Evolutionary conservation across 1,140 invertebrate genomes (phyloP).

Genomic region (Eulimnadia texana): DNA sequence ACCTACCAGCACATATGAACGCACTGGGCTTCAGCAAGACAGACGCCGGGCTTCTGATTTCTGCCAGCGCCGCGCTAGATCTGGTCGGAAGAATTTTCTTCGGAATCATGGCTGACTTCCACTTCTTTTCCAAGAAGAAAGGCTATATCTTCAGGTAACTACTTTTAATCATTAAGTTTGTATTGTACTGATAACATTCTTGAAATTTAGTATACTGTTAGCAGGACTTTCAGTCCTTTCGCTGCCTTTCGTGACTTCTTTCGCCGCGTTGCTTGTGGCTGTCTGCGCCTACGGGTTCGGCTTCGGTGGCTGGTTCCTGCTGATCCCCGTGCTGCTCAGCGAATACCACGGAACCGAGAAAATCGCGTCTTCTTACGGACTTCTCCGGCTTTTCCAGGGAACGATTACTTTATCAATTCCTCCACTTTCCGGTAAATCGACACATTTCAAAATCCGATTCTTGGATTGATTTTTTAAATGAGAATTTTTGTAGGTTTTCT

Average conservation of each 20-base stretch:
- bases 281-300: slow-evolving; percentile 50
- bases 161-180: too few species aligned
- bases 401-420: slow-evolving; percentile 54
- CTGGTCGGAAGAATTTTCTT: slow-evolving; percentile 49
- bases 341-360: slow-evolving; percentile 54
- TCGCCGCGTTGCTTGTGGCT: slow-evolving; percentile 41
- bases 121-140: slow-evolving; percentile 50
- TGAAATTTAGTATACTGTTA: too few species aligned
- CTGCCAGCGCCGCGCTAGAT: slow-evolving; percentile 52
- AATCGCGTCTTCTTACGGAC: slow-evolving; percentile 54
- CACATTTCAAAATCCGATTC: neutral
- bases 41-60: slow-evolving; percentile 50
- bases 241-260: slow-evolving; percentile 45
- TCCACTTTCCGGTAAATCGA: slow-evolving; percentile 40
- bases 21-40: slow-evolving; percentile 45
- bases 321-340: slow-evolving; percentile 52
- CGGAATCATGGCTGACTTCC: slow-evolving; percentile 52
- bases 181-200: too few species aligned
- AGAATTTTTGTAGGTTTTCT: neutral
- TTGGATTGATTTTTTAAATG: neutral
- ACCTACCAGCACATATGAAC: slow-evolving; percentile 50
- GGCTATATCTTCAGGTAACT: slow-evolving; percentile 49
- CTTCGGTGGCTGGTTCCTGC: slow-evolving; percentile 54
- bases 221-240: slow-evolving; percentile 47
- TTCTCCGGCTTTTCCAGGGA: slow-evolving; percentile 57